Evolutionary conservation across 2,888 invertebrate species (phyloP).

Genomic region (Alentia gelatinosa): DNA sequence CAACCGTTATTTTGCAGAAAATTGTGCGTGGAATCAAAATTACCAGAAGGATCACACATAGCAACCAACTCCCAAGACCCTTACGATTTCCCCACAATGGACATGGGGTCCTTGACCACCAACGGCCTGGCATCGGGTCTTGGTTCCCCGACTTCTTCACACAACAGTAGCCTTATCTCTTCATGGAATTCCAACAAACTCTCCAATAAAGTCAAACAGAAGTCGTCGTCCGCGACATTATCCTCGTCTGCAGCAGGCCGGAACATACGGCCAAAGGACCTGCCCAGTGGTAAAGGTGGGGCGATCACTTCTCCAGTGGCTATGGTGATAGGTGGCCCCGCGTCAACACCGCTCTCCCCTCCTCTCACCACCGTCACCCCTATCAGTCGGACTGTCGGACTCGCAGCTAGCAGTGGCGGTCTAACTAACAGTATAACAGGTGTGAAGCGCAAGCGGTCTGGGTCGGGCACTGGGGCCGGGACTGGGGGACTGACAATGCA

Average conservation of each 20-base stretch:
- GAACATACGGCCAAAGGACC: slow-evolving; percentile 35
- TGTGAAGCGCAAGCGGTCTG: slow-evolving; percentile 47
- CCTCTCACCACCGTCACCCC: not conserved
- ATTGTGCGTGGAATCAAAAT: slow-evolving; percentile 77
- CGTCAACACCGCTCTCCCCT: not conserved
- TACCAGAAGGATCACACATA: slow-evolving; percentile 74
- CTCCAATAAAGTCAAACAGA: slow-evolving; percentile 20
- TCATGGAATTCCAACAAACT: slow-evolving; percentile 41
- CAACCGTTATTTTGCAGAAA: slow-evolving; percentile 69
- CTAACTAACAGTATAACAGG: not conserved
- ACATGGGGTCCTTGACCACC: not conserved
- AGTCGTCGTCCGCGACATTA: not conserved
- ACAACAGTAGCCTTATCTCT: slow-evolving; percentile 31
- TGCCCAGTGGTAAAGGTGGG: not conserved
- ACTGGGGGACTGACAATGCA: slow-evolving; percentile 7
- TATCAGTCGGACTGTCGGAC: not conserved
- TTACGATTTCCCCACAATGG: slow-evolving; percentile 72
- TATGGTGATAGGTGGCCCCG: slow-evolving; percentile 15
- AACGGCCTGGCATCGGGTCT: not conserved
- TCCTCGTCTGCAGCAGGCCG: slow-evolving; percentile 12
- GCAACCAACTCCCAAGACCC: slow-evolving; percentile 74
- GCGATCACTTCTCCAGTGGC: not conserved
- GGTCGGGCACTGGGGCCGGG: slow-evolving; percentile 9
- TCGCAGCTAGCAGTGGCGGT: not conserved
- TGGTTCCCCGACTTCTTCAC: not conserved